Percentiles rank a stretch among this genome's conserved stretches.
phyloP scores from a whole-genome alignment of 2,113 vertebrate species.

The Theropithecus gelada region DNA sequence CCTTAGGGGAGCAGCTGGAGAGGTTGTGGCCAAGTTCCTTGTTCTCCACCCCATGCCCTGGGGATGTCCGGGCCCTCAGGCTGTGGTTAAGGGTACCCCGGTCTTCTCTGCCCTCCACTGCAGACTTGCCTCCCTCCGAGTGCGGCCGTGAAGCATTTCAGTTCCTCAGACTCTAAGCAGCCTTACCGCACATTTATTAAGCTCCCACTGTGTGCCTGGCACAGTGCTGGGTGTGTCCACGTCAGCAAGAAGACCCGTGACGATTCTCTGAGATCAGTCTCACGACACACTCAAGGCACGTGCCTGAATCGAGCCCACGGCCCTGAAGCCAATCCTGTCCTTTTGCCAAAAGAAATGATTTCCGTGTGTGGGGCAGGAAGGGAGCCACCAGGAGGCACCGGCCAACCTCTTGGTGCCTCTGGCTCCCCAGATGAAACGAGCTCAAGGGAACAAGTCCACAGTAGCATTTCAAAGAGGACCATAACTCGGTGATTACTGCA shows the following conservation, averaged over 20 bases:
- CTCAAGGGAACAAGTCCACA: neutral
- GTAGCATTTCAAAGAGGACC: neutral
- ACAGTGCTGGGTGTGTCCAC: neutral
- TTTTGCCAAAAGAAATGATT: neutral
- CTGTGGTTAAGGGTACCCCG: too few relatives aligned
- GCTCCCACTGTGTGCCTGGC: neutral
- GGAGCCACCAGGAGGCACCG: too few relatives aligned
- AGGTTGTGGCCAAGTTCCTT: neutral
- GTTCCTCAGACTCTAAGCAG: neutral
- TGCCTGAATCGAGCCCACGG: neutral
- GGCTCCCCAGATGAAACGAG: neutral
- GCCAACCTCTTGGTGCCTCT: neutral
- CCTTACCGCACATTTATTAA: neutral
- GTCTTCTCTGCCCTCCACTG: neutral
- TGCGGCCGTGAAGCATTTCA: neutral
- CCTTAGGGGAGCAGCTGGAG: neutral
- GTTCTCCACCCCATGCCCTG: accelerated
- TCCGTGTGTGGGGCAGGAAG: neutral
- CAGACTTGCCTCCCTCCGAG: neutral
- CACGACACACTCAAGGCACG: neutral
- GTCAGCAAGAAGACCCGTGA: neutral
- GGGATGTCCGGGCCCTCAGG: neutral
- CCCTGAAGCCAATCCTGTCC: neutral
- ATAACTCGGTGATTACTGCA: neutral
- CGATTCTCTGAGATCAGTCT: neutral